Base-by-base conservation (phyloP, 2,888 invertebrate genomes). In the Xestoiulus laeticollis region DNA sequence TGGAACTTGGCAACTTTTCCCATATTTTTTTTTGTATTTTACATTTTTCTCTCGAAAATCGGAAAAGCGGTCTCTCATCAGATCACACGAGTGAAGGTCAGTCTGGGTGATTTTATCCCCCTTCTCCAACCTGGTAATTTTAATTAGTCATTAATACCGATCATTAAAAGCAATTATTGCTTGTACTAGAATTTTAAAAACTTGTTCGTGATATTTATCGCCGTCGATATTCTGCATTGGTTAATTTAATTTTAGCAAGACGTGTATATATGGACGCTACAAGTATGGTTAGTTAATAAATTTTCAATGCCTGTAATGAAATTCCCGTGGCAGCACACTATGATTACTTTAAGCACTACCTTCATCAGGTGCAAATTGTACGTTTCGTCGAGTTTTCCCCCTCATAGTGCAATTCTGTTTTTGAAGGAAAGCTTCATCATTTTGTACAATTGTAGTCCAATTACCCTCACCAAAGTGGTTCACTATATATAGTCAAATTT, bases 91-190 rank as follows among this genome's bases (percentile, higher is more conserved):
- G n/a, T 59, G 59, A 59, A 59, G 59, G 59, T 59, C n/a, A 59
- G 19, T n/a, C 59, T 59, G 59, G 5, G 19, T n/a, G 38, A 38
- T 59, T 59, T 59, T 59, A n/a, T 59, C 5, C 16, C n/a, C 19
- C 59, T 1, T 3, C 59, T n/a, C n/a, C n/a, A 48, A 48, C 48
- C 14, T 12, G 12, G 59, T 59, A 59, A 59, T 59, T 59, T 38
- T n/a, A 59, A 59, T 59, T 59, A 59, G 59, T 59, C 59, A 59
- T 19, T 59, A 59, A 59, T 59, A 59, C 19, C 59, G n/a, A 59
- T 59, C 59, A 59, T 59, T 59, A 59, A 59, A 59, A 59, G 3
- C 59, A n/a, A 59, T 59, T 59, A 59, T 1, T 59, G 59, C 59
- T 19, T 59, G 59, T 59, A 4, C 59, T 59, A 2, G n/a, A n/a